These are phyloP conservation scores for Diloba caeruleocephala DNA, from an alignment of 2,888 invertebrate genomes.

Conservation along the genomic window DNA sequence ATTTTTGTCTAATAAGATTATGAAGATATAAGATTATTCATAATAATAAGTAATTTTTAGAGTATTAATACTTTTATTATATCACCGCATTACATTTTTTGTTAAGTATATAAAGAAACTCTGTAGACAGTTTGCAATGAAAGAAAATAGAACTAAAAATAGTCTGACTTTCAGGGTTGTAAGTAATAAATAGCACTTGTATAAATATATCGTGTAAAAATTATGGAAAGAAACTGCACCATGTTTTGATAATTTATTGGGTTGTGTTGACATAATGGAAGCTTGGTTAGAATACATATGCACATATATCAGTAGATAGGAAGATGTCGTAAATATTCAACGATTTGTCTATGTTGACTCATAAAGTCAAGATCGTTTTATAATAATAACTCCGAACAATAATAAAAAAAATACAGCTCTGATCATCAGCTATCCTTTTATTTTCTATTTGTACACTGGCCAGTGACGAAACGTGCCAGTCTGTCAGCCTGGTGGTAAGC, in stretches of 20 bases:
- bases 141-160: conserved; percentile 63
- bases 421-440: no score
- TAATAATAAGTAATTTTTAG: conserved; percentile 45
- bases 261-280: conserved; percentile 19
- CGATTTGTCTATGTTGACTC: not conserved
- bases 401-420: no score
- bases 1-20: conserved; percentile 65
- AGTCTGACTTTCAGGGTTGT: conserved; percentile 79
- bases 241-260: conserved; percentile 18
- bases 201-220: conserved; percentile 48
- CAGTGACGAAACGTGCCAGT: no score
- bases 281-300: conserved; percentile 6
- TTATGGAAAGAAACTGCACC: conserved; percentile 28
- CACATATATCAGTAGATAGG: conserved; percentile 25
- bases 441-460: no score
- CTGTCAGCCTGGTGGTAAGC: no score
- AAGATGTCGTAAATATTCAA: conserved; percentile 8
- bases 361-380: no score
- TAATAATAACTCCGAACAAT: no score
- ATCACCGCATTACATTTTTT: conserved; percentile 33
- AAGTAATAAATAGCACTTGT: conserved; percentile 60
- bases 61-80: conserved; percentile 37
- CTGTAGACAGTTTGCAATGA: conserved; percentile 49
- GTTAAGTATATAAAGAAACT: conserved; percentile 44
- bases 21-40: conserved; percentile 41